phyloP scores from a whole-genome alignment of 2,888 invertebrate genomes.

The Pachycephus smyrnensis region DNA sequence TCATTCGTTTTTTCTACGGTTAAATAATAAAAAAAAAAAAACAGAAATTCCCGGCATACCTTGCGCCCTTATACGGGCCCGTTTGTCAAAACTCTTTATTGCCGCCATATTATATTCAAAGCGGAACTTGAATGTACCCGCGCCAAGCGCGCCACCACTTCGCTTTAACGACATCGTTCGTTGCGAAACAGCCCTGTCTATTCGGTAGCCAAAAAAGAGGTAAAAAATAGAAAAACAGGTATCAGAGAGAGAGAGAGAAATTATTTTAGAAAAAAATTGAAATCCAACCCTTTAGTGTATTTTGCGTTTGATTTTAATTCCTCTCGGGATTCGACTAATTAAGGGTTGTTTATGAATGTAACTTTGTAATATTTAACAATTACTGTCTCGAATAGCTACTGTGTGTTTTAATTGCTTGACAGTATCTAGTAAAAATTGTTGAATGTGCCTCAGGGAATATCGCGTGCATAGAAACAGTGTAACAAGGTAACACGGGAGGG shows the following conservation, averaged over 20 bases:
- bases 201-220: not conserved
- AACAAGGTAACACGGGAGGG: not conserved
- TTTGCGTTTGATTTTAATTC: not conserved
- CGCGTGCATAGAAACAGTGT: not conserved
- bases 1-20: constrained; percentile 48
- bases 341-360: not conserved
- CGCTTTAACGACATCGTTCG: constrained; percentile 34
- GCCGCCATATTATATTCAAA: constrained; percentile 59
- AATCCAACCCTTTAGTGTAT: too few relatives aligned
- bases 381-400: not conserved
- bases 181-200: not conserved
- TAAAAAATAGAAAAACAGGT: not conserved
- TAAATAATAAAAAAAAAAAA: constrained; percentile 46
- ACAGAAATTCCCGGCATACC: not conserved
- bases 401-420: not conserved
- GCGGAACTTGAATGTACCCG: constrained; percentile 42
- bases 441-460: not conserved
- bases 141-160: constrained; percentile 39
- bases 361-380: not conserved
- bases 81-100: constrained; percentile 66
- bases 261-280: not conserved
- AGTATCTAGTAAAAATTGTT: not conserved
- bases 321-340: not conserved
- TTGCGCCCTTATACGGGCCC: constrained; percentile 17
- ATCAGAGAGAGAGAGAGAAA: not conserved